Conservation (phyloP, 1,140 invertebrate genomes). For the Arion vulgaris region DNA sequence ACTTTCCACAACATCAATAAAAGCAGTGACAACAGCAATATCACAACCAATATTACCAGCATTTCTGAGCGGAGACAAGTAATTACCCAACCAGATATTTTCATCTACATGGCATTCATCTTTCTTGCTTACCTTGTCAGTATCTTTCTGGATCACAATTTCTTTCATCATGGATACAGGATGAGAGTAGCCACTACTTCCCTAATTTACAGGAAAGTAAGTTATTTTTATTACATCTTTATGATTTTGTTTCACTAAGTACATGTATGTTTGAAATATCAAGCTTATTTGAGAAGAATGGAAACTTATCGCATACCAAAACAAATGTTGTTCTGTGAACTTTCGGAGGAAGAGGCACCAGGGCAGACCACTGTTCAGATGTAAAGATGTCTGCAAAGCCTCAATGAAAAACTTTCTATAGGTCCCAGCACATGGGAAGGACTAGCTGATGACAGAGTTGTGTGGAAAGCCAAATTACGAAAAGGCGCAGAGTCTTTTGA, state of each 20-base stretch:
- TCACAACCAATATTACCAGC: not conserved
- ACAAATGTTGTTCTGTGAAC: too few species aligned
- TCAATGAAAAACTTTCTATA: too few species aligned
- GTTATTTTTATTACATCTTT: not conserved
- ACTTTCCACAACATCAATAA: too few species aligned
- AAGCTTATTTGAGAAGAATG: too few species aligned
- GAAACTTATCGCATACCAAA: too few species aligned
- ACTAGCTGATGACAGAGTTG: too few species aligned
- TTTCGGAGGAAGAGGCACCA: too few species aligned
- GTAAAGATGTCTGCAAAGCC: too few species aligned
- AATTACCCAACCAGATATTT: slow-evolving; percentile 41
- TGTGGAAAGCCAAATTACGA: too few species aligned
- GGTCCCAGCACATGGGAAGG: too few species aligned
- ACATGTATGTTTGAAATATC: not conserved
- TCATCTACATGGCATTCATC: slow-evolving; percentile 68
- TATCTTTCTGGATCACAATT: slow-evolving; percentile 80
- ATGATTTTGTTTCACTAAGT: not conserved
- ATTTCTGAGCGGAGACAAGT: not conserved
- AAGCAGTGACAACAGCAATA: not conserved
- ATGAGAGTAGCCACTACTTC: slow-evolving; percentile 83
- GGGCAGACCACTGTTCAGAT: too few species aligned
- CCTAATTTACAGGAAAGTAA: slow-evolving; percentile 84
- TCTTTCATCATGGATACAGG: slow-evolving; percentile 79
- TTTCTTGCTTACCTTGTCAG: slow-evolving; percentile 80
- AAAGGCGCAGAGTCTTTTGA: too few species aligned